Base-by-base conservation (phyloP, 1,140 invertebrate genomes). In the Berghia stephanieae region DNA sequence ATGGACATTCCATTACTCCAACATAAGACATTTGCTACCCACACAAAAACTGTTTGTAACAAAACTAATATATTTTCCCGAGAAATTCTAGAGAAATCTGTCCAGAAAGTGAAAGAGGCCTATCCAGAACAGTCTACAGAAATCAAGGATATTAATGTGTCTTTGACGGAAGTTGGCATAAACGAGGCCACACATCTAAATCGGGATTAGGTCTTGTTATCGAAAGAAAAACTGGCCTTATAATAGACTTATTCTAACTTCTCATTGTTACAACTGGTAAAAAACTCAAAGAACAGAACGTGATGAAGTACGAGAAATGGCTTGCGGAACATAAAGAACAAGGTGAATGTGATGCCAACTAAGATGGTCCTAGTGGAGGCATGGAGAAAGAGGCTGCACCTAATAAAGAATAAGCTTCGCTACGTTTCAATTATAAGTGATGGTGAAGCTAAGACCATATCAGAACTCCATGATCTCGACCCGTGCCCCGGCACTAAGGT, bases 401-500 rank as follows among this genome's bases (percentile, higher is more conserved):
- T 63, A 10, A 31, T 31, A 10, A 63, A 27, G n/a, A 49, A 49
- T 49, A n/a, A n/a, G 13, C 57, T 63, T 63, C 57, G 57, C 10
- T 63, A 63, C 57, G 27, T 63, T 16, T 63, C 57, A 8, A 63
- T 63, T 16, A 63, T 63, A 10, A 63, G 57, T 31, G 57, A 63
- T 31, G 57, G 57, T 31, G 57, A 63, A 16, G 57, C 57, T 8
- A 63, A 63, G 27, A 63, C 57, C 10, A 63, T 63, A 24, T 16
- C 57, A 27, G 57, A 63, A 27, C 10, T 63, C 8, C 57, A 63
- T 31, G 27, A 16, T 31, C 57, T 63, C 18, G 57, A 63, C 27
- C 57, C 57, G 8, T 63, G 34, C 27, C 57, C 57, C 34, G 46
- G 46, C 46, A 49, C n/a, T 68, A 42, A 71, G 18, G 67, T 77